Base-by-base conservation (phyloP, 2,797 vertebrate species). In the Girardinus metallicus region DNA sequence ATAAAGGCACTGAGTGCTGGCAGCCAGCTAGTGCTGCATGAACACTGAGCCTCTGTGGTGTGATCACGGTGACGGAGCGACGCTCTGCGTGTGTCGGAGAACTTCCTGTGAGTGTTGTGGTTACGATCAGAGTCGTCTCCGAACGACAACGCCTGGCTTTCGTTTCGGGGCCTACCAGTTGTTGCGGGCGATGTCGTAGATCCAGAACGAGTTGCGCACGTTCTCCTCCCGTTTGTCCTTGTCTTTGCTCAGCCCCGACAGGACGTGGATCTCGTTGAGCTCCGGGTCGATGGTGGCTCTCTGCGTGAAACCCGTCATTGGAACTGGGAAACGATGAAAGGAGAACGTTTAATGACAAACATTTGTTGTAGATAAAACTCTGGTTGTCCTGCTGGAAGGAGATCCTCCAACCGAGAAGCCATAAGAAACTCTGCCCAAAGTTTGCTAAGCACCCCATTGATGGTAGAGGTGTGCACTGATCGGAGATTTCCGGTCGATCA, bases 201-300 rank as follows among this genome's bases (percentile, higher is more conserved):
- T 99, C 99, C 99, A 99, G 95, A 99, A 99, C 44, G 99, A 99
- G 96, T 99, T 99, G 88, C 98, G 97, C 66, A 99, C 98, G 1
- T 99, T 99, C 93, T 99, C 98, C 89, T 99, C 98, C 0, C 98
- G 93, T 51, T 99, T 99, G 92, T 99, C 99, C 87, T 99, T 99
- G 94, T 99, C 99, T 94, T 99, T 99, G 94, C 99, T 99, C 80
- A 99, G 98, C 80, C 99, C 99, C 0, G 99, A 99, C 80, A 99
- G 94, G 66, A 99, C 99, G 5, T 99, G 98, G 93, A 99, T 99
- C 96, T 99, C 99, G 5, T 99, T 99, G 89, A 99, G 95, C 79
- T 99, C 99, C 0, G 99, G 98, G 95, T 99, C 99, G 71, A 99
- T 99, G 87, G 99, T 99, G 92, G 99, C 99, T 85, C 99, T 96